A percentile compares a stretch with the other conserved stretches of the same genome.
Conservation (phyloP, 64 coral and sea anemone genomes). For the Astreopora myriophthalma region DNA sequence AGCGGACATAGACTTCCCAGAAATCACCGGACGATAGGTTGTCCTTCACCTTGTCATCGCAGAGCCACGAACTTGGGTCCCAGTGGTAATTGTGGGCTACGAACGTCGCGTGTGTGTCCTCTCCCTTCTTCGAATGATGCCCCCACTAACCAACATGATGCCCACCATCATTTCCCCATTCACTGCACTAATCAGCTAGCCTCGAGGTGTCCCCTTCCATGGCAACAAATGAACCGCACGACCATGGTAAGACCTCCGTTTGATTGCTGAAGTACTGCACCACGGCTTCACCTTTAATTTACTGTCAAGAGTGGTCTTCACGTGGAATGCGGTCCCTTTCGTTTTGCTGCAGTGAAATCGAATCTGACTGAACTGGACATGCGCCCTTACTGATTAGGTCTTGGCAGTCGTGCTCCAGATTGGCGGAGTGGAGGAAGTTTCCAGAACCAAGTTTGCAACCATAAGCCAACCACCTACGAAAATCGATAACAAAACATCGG, state of each 20-base stretch:
- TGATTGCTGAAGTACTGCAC: not conserved
- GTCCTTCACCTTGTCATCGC: not conserved
- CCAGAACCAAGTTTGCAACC: not conserved
- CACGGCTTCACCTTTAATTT: constrained; percentile 24
- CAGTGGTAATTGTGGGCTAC: not conserved
- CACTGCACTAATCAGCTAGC: not conserved
- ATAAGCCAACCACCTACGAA: not conserved
- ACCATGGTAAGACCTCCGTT: not conserved
- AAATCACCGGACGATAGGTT: not conserved
- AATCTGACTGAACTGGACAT: not conserved
- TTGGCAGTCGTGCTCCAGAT: no score
- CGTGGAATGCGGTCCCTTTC: not conserved
- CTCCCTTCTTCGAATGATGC: not conserved
- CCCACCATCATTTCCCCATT: not conserved
- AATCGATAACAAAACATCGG: no score
- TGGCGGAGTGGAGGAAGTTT: not conserved
- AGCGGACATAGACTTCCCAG: constrained; percentile 35
- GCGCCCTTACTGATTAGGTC: no score
- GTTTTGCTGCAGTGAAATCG: not conserved
- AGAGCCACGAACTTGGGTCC: not conserved
- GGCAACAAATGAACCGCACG: not conserved
- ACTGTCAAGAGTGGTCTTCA: not conserved
- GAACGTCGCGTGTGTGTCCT: not conserved
- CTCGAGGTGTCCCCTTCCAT: not conserved
- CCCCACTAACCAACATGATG: not conserved